Percentiles rank a stretch among this genome's conserved stretches.
These are phyloP conservation scores for Pantala flavescens DNA, from an alignment of 1,140 invertebrate genomes.

Conservation along the genomic window DNA sequence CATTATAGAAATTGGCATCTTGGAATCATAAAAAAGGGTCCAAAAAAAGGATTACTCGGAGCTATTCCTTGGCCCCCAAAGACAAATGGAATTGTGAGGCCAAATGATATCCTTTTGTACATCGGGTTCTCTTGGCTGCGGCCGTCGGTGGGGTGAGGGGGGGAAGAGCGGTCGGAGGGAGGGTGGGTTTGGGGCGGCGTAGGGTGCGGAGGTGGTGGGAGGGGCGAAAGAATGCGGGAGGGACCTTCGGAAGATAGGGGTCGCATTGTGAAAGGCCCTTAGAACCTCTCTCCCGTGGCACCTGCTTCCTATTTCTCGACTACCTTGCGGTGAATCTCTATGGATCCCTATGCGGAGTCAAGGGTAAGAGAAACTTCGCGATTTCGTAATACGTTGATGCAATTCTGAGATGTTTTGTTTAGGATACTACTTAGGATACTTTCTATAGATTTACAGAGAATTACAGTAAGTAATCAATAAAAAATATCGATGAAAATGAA, in stretches of 20 bases:
- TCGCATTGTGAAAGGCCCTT: background rate
- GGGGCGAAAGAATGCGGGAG: background rate
- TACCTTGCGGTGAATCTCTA: background rate
- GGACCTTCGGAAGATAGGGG: background rate
- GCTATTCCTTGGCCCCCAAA: slow-evolving; percentile 2
- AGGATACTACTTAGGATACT: too few species aligned
- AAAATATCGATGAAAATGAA: too few species aligned
- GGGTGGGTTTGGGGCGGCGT: background rate
- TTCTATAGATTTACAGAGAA: too few species aligned
- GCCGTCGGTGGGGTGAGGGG: background rate
- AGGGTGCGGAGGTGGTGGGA: background rate
- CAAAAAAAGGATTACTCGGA: slow-evolving; percentile 9
- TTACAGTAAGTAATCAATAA: too few species aligned
- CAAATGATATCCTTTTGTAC: slow-evolving; percentile 10
- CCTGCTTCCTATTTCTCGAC: background rate
- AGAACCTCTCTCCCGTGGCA: background rate
- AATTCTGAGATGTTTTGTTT: too few species aligned
- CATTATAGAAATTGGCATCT: slow-evolving; percentile 10
- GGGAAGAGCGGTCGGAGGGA: background rate
- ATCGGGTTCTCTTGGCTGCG: background rate
- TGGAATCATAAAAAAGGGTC: background rate
- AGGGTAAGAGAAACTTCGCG: too few species aligned
- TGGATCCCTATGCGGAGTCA: too few species aligned
- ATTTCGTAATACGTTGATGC: too few species aligned
- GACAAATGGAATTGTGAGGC: background rate